Conservation (phyloP, 1,140 invertebrate species). For the Formica exsecta region DNA sequence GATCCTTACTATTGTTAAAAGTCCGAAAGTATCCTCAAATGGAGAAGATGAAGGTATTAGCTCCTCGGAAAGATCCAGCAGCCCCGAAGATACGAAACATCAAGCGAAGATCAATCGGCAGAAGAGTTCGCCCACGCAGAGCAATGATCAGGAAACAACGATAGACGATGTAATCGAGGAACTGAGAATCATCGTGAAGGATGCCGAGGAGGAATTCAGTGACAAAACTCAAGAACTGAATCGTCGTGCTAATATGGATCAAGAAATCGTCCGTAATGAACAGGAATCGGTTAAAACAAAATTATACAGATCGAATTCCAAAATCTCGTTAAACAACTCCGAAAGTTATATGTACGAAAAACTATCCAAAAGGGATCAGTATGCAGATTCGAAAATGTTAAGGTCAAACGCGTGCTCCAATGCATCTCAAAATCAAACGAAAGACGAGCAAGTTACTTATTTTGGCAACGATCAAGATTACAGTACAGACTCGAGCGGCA, state of each 20-base stretch:
- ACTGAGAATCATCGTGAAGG: slow-evolving; percentile 93
- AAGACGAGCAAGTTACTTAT: slow-evolving; percentile 73
- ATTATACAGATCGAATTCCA: slow-evolving; percentile 53
- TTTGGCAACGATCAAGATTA: slow-evolving; percentile 72
- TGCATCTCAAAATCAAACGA: slow-evolving; percentile 42
- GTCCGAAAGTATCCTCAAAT: slow-evolving; percentile 89
- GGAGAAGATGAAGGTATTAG: slow-evolving; percentile 95
- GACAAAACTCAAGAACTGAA: slow-evolving; percentile 75
- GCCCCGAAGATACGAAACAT: slow-evolving; percentile 87
- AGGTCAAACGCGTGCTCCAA: slow-evolving; percentile 48
- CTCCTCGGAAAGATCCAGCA: slow-evolving; percentile 92
- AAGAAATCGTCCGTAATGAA: slow-evolving; percentile 23
- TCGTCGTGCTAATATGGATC: not conserved
- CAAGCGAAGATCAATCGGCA: slow-evolving; percentile 53
- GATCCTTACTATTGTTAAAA: slow-evolving; percentile 29
- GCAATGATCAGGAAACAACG: slow-evolving; percentile 93
- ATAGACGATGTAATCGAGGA: slow-evolving; percentile 96
- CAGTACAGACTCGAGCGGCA: slow-evolving; percentile 46
- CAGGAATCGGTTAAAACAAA: slow-evolving; percentile 36
- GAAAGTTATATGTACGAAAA: slow-evolving; percentile 62
- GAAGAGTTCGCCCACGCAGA: slow-evolving; percentile 80
- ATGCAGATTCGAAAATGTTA: slow-evolving; percentile 23
- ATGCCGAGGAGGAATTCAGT: slow-evolving; percentile 91
- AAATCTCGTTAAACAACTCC: slow-evolving; percentile 61
- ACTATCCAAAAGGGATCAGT: slow-evolving; percentile 55